These are phyloP conservation scores for Lymantria monacha DNA, from an alignment of 2,888 invertebrate species.

Conservation along the genomic window DNA sequence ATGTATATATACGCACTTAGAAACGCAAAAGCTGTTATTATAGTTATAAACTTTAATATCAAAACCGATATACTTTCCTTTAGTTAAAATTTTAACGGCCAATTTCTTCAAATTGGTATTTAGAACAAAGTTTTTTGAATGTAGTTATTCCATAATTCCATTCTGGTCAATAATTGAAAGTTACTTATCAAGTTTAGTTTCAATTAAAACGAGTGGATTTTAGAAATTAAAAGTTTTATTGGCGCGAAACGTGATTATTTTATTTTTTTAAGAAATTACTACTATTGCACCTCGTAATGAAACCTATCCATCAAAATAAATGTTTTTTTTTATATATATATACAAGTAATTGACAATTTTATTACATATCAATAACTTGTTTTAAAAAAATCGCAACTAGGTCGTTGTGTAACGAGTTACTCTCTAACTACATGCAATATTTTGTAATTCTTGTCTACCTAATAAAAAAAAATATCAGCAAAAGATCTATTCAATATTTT, in stretches of 20 bases:
- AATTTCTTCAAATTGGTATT: constrained; percentile 13
- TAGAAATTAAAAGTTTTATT: constrained; percentile 10
- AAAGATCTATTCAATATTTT: constrained; percentile 50
- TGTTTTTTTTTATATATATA: constrained; percentile 21
- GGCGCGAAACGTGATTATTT: constrained; percentile 10
- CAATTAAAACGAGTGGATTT: constrained; percentile 15
- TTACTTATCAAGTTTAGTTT: constrained; percentile 5
- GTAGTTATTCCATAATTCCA: constrained; percentile 7
- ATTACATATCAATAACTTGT: constrained; percentile 33
- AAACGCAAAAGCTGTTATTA: constrained; percentile 17
- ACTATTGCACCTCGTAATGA: constrained; percentile 13
- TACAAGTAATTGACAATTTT: constrained; percentile 34
- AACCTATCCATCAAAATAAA: constrained; percentile 26
- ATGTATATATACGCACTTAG: constrained; percentile 16
- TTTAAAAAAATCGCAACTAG: constrained; percentile 35
- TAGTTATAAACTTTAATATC: constrained; percentile 11
- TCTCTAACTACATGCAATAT: constrained; percentile 32
- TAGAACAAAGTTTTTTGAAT: constrained; percentile 10
- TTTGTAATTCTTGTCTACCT: constrained; percentile 50
- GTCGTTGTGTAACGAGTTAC: constrained; percentile 33
- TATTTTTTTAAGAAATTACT: constrained; percentile 7
- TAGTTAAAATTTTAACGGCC: constrained; percentile 11
- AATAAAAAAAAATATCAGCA: constrained; percentile 36
- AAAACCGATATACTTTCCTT: constrained; percentile 18
- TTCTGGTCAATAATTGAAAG: constrained; percentile 8